phyloP scores from a whole-genome alignment of 2,113 vertebrate genomes.

The Sylvietta virens region DNA sequence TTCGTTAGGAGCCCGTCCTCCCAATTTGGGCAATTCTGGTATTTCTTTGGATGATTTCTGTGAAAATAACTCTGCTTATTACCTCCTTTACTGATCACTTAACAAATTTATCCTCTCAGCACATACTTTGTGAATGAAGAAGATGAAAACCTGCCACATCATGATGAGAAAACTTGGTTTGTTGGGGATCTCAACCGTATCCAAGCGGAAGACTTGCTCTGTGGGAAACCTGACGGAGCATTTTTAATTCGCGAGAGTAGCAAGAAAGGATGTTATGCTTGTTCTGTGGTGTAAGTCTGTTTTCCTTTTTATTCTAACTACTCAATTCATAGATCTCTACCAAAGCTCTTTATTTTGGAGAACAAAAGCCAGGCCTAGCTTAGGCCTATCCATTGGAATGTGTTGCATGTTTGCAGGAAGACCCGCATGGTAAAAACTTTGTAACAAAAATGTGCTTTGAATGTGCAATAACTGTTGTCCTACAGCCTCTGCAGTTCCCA shows the following conservation, averaged over 20 bases:
- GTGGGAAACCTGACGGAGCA: slow-evolving; percentile 88
- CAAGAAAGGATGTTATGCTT: slow-evolving; percentile 96
- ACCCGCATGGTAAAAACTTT: neutral
- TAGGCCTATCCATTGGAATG: neutral
- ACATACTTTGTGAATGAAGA: slow-evolving; percentile 89
- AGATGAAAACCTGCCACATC: slow-evolving; percentile 88
- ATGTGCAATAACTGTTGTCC: neutral
- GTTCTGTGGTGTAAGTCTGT: slow-evolving; percentile 94
- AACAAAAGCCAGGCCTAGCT: neutral
- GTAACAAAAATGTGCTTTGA: neutral
- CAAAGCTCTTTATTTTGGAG: neutral
- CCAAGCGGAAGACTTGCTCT: slow-evolving; percentile 92
- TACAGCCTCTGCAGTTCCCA: neutral
- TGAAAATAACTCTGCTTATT: neutral
- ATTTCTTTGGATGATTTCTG: neutral
- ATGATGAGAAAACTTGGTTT: slow-evolving; percentile 95
- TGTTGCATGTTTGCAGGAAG: neutral
- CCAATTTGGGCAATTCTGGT: neutral
- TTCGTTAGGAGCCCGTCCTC: neutral
- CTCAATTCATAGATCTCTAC: neutral
- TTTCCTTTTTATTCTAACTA: neutral
- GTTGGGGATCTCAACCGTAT: slow-evolving; percentile 90
- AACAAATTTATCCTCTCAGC: slow-evolving; percentile 56
- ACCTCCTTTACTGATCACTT: neutral
- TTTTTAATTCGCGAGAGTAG: slow-evolving; percentile 97